A percentile compares a stretch with the other conserved stretches of the same genome.
phyloP scores from a whole-genome alignment of 1,140 invertebrate species.

The Diprion similis region DNA sequence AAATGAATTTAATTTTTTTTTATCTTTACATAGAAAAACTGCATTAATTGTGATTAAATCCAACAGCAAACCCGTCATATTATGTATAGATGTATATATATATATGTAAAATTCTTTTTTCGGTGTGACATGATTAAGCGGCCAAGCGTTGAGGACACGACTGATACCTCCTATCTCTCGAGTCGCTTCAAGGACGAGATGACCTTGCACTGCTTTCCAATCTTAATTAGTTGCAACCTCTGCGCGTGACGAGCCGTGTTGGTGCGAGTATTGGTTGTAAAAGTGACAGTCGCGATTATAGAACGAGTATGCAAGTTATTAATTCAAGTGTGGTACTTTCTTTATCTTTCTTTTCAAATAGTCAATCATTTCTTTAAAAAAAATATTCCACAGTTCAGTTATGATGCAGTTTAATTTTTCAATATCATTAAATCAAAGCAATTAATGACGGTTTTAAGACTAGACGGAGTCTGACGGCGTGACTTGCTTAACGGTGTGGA shows the following conservation, averaged over 20 bases:
- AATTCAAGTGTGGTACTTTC: no score
- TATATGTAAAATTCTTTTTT: not conserved
- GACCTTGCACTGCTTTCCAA: conserved; percentile 39
- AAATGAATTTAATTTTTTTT: no score
- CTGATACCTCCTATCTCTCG: conserved; percentile 1
- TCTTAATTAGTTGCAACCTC: conserved; percentile 32
- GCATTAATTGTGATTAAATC: no score
- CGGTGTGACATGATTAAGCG: not conserved
- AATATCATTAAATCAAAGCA: not conserved
- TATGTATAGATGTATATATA: no score
- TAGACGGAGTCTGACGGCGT: not conserved
- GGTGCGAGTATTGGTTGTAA: no score
- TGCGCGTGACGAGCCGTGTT: not conserved
- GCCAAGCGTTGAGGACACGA: conserved; percentile 6
- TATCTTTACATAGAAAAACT: no score
- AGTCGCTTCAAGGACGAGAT: not conserved
- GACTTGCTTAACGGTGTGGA: not conserved
- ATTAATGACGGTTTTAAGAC: not conserved
- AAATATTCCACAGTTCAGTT: no score
- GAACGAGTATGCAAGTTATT: no score
- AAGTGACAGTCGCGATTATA: no score
- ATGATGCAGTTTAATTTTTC: not conserved
- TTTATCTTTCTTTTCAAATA: no score
- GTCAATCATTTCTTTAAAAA: no score
- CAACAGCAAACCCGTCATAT: no score